These are phyloP conservation scores for Acronicta alni DNA, from an alignment of 2,888 invertebrate genomes.

Conservation along the genomic window DNA sequence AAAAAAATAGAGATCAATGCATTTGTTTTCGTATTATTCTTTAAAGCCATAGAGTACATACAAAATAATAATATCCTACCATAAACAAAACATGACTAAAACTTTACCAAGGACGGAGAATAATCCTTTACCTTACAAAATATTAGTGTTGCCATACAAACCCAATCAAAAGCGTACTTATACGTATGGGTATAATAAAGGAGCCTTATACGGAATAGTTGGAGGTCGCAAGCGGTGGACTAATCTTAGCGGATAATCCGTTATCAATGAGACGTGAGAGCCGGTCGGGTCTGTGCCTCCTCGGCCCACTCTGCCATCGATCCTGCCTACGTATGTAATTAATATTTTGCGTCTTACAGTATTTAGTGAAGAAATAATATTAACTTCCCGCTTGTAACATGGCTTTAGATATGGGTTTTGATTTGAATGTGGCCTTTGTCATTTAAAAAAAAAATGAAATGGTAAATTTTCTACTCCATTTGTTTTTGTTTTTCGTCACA, in stretches of 20 bases:
- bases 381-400: not conserved
- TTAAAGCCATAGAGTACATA: too few relatives aligned
- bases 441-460: constrained; percentile 12
- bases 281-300: constrained; percentile 41
- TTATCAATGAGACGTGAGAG: constrained; percentile 74
- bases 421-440: not conserved
- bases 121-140: constrained; percentile 26
- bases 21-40: too few relatives aligned
- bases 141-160: constrained; percentile 30
- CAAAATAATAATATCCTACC: not conserved
- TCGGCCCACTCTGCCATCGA: constrained; percentile 34
- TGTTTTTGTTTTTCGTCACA: constrained; percentile 24
- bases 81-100: not conserved
- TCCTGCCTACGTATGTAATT: constrained; percentile 47
- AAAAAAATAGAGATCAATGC: too few relatives aligned
- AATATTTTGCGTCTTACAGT: constrained; percentile 43
- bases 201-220: constrained; percentile 67
- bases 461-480: constrained; percentile 11
- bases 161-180: constrained; percentile 52
- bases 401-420: not conserved
- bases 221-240: constrained; percentile 69
- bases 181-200: constrained; percentile 63
- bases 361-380: not conserved
- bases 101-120: constrained; percentile 2
- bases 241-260: constrained; percentile 79